Percentiles rank a stretch among this genome's conserved stretches.
These are phyloP conservation scores for Anoncus sp. DNA, from an alignment of 2,888 invertebrate genomes.

Conservation along the genomic window DNA sequence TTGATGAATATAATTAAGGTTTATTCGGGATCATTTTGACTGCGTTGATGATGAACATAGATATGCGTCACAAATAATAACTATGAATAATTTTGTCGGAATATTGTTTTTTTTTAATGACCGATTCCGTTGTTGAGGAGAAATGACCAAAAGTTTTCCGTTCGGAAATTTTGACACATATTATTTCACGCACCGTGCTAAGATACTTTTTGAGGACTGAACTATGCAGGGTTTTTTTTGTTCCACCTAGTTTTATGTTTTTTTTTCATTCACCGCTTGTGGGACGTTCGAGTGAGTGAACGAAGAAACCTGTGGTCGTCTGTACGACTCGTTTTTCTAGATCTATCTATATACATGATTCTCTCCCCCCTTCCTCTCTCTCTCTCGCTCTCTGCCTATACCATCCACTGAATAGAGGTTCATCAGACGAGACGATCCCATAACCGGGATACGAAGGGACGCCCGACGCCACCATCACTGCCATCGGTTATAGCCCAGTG, in stretches of 20 bases:
- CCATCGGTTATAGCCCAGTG: constrained; percentile 59
- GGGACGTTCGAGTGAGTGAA: constrained; percentile 40
- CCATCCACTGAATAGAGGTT: constrained; percentile 72
- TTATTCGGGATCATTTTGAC: too few relatives aligned
- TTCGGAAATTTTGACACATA: constrained; percentile 35
- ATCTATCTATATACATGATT: constrained; percentile 1
- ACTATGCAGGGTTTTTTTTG: constrained; percentile 20
- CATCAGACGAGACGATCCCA: constrained; percentile 71
- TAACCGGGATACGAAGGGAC: constrained; percentile 59
- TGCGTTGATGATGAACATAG: not conserved
- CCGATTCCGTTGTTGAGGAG: not conserved
- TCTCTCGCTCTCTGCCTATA: constrained; percentile 40
- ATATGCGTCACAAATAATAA: not conserved
- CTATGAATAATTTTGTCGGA: too few relatives aligned
- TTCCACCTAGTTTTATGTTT: constrained; percentile 9
- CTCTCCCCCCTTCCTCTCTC: not conserved
- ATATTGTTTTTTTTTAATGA: not conserved
- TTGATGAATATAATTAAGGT: not conserved
- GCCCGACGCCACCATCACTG: constrained; percentile 44
- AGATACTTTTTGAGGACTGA: constrained; percentile 34
- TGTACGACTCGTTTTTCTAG: constrained; percentile 18
- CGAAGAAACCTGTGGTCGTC: constrained; percentile 46
- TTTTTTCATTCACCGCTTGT: constrained; percentile 11
- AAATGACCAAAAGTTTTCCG: not conserved
- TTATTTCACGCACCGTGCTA: constrained; percentile 12